These are phyloP conservation scores for Istiophorus platypterus DNA, from an alignment of 2,113 vertebrate species.

Conservation along the genomic window DNA sequence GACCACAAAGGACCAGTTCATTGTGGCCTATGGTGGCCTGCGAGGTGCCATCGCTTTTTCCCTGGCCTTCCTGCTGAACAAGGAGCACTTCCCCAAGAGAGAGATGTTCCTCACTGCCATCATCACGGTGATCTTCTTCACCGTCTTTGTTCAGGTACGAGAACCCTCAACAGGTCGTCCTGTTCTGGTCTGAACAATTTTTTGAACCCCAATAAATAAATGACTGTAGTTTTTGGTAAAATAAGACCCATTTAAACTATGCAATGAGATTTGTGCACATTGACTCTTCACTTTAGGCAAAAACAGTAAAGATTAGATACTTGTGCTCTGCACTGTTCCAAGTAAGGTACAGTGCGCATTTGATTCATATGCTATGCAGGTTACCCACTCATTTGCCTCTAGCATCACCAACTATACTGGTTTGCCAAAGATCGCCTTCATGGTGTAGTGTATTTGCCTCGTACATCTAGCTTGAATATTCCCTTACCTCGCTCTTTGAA, in stretches of 20 bases:
- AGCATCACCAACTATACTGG: not conserved
- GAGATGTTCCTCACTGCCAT: slow-evolving; percentile 96
- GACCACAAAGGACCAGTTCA: slow-evolving; percentile 98
- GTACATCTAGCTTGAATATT: slow-evolving; percentile 35
- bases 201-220: not conserved
- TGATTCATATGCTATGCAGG: not conserved
- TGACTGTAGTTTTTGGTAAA: not conserved
- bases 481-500: not conserved
- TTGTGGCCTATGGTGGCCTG: slow-evolving; percentile 96
- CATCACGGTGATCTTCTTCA: slow-evolving; percentile 99
- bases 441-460: slow-evolving; percentile 23
- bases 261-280: not conserved
- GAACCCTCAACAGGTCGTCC: no score
- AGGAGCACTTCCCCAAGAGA: slow-evolving; percentile 85
- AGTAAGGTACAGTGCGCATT: not conserved
- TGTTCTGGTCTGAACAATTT: not conserved
- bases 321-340: not conserved
- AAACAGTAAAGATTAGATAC: not conserved
- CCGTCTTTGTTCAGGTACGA: slow-evolving; percentile 96
- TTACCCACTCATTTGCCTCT: not conserved
- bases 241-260: not conserved
- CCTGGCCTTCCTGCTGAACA: slow-evolving; percentile 91
- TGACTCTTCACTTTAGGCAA: not conserved
- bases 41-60: slow-evolving; percentile 98
- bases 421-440: slow-evolving; percentile 11